Base-by-base conservation (phyloP, 2,113 vertebrate genomes). In the Ochotona princeps region DNA sequence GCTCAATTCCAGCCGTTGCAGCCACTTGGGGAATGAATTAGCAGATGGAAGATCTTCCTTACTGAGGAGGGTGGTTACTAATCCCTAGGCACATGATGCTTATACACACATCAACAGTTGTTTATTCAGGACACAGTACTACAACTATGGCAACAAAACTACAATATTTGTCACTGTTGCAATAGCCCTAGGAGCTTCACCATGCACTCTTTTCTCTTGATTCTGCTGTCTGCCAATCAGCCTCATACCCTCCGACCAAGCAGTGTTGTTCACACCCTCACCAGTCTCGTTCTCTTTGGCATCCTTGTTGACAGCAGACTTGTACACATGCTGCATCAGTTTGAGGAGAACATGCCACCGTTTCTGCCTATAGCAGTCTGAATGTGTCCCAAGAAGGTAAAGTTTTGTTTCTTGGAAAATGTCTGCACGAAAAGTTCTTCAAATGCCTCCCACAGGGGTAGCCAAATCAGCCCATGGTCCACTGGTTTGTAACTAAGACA, bases 381-480 rank as follows among this genome's bases (percentile, higher is more conserved):
- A 93, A 99, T 98, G 13, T 99, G 99, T 21, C 99, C 99, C 97
- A 99, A 97, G 93, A 99, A 99, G 0, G 99, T 99, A 69, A 98
- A 98, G 96, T 99, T 99, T 97, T 99, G 99, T 96, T 99, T 99
- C 93, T 98, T 98, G 0, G 99, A 99, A 98, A 99, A 99, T 0
- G 99, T 99, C 97, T 99, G 99, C 47, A 98, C 98, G 97, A 99
- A 99, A 35, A 99, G 98, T 60, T 99, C 99, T 93, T 99, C 99
- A 93, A 99, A 99, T 32, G 98, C 98, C 89, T 99, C 99, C 3
- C 99, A 98, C 67, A 99, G 96, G 13, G 99, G 99, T 38, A 99
- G 97, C 98, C 99, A 98, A 93, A 99, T 99, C 94, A 99, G 98
- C 92, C 96, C 99, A 95, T 99, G 99, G 96, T 99, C 99, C 69